These are phyloP conservation scores for Cassiopea xamachana DNA, from an alignment of 30 jellyfish, hydroid and myxozoan genomes.

Conservation along the genomic window DNA sequence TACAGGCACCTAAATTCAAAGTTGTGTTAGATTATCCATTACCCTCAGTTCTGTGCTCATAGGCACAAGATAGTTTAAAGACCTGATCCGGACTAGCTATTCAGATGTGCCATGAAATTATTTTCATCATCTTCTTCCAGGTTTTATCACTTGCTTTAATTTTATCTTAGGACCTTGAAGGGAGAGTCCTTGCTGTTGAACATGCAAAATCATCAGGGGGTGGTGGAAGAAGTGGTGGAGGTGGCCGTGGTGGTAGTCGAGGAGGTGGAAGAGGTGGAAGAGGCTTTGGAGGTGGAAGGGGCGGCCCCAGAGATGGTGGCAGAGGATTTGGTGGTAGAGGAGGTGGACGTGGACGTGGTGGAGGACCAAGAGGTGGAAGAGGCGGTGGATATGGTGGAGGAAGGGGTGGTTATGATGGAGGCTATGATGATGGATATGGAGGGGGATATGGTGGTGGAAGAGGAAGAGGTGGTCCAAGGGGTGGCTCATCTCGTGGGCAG, in stretches of 20 bases:
- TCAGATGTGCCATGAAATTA: not conserved
- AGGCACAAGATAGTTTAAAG: too few species aligned
- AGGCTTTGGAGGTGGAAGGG: constrained; percentile 69
- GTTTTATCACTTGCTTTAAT: not conserved
- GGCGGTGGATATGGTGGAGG: constrained; percentile 79
- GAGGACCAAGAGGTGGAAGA: constrained; percentile 72
- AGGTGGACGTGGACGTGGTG: constrained; percentile 79
- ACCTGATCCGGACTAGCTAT: too few species aligned
- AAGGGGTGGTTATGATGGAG: constrained; percentile 66
- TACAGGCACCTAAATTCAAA: too few species aligned
- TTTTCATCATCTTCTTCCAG: not conserved
- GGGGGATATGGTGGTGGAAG: constrained; percentile 67
- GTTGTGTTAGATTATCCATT: too few species aligned
- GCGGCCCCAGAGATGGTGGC: constrained; percentile 65
- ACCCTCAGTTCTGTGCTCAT: too few species aligned
- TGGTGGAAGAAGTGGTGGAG: constrained; percentile 39
- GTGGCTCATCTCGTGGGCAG: constrained; percentile 9
- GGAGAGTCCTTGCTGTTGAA: constrained; percentile 53
- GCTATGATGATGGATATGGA: constrained; percentile 71
- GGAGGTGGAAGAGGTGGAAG: constrained; percentile 73
- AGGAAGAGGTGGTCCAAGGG: constrained; percentile 43
- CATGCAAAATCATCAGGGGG: constrained; percentile 61
- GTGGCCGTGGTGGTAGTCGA: constrained; percentile 16
- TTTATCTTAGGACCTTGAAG: constrained; percentile 45
- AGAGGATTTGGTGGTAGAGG: constrained; percentile 72